Conservation (phyloP, 1,140 invertebrate species). For the Scaptodrosophila lebanonensis region DNA sequence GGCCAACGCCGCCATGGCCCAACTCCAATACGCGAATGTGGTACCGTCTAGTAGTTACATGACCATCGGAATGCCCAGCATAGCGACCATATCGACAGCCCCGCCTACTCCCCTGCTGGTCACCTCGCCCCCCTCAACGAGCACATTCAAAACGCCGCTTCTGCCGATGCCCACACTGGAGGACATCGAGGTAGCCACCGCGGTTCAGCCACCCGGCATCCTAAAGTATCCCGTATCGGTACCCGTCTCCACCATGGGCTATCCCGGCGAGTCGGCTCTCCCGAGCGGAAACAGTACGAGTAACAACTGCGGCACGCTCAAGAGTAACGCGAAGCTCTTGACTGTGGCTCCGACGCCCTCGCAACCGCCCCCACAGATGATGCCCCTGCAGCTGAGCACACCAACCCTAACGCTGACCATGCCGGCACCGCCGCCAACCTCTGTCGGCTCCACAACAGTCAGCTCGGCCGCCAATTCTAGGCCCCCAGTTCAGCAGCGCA, state of each 20-base stretch:
- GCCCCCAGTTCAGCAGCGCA: conserved; percentile 17
- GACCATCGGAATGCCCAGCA: background rate
- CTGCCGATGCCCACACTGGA: conserved; percentile 64
- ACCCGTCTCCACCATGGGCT: conserved; percentile 16
- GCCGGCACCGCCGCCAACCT: conserved; percentile 29
- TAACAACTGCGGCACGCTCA: conserved; percentile 53
- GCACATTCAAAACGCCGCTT: conserved; percentile 59
- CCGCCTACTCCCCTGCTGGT: conserved; percentile 15
- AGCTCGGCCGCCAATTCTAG: conserved; percentile 11
- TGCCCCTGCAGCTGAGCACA: conserved; percentile 50
- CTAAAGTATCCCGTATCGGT: conserved; percentile 29
- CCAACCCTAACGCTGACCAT: conserved; percentile 31
- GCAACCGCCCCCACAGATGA: background rate
- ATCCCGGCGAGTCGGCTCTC: conserved; percentile 24
- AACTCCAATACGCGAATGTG: no score
- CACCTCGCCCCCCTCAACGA: conserved; percentile 28
- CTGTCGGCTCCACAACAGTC: conserved; percentile 28
- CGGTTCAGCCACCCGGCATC: conserved; percentile 19
- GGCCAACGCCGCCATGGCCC: conserved; percentile 7
- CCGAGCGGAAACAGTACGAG: conserved; percentile 10
- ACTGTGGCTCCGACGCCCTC: no score
- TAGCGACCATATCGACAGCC: background rate
- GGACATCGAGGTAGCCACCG: conserved; percentile 51
- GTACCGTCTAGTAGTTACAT: background rate
- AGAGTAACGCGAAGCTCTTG: conserved; percentile 54